Base-by-base conservation (phyloP, 2,888 invertebrate species). In the Eupithecia centaureata region DNA sequence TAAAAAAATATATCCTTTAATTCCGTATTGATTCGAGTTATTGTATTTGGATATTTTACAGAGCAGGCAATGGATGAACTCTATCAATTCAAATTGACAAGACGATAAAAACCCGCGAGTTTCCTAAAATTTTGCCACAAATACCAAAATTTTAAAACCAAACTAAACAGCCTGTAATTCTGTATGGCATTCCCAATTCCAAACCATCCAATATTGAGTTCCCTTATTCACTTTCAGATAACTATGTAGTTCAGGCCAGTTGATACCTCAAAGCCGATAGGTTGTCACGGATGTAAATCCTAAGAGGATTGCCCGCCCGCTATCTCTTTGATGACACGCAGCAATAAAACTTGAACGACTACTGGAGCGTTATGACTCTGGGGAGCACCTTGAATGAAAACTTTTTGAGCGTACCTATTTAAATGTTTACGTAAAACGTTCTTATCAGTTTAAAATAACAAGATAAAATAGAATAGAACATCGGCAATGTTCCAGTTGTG, bases 201-300 rank as follows among this genome's bases (percentile, higher is more conserved):
- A 22, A 18, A 42, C n/a, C 52, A 56, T 56, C 30, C 54, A 28
- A 56, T 56, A 56, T 47, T 10, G 47, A 42, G 42, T 42, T 47
- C 18, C 47, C 47, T 32, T 47, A 47, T 61, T 61, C 60, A 57
- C 61, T 61, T 61, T 61, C 22, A 28, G 15, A 47, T 35, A 56
- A 60, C 35, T 35, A n/a, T n/a, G n/a, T n/a, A 63, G 47, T 61
- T 57, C 63, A 52, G 60, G 81, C 83, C 83, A 82, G 75, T 77
- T 72, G 64, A 70, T 70, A 67, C 64, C 59, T 70, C 66, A 66
- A 63, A 70, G 69, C 61, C 63, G 63, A 66, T 66, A 70, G 69
- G 68, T 66, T 69, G 63, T 70, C 69, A 66, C 62, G 67, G 65
- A 63, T 59, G 65, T 71, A 68, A 70, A 60, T 73, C 74, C 71